Base-by-base conservation (phyloP, 2,888 invertebrate species). In the Spodoptera exigua region DNA sequence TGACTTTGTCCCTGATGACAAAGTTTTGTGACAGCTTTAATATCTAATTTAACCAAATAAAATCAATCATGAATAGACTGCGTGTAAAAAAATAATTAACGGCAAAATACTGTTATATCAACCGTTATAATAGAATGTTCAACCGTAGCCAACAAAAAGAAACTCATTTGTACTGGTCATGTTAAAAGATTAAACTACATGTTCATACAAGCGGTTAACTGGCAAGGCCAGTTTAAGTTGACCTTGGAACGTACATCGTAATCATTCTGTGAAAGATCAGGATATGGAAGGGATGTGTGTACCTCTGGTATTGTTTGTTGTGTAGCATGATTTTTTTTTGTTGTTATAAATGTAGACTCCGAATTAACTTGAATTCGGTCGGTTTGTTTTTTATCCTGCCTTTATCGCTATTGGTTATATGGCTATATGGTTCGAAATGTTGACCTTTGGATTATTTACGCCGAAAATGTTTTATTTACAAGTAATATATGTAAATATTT, bases 81-180 rank as follows among this genome's bases (percentile, higher is more conserved):
- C 18, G 21, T 46, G 14, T 35, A 52, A 58, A 58, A 54, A 41
- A 44, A 37, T 48, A 51, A 59, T 7, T 44, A 57, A 45, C 62
- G 53, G 51, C 43, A 58, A 18, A 27, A 60, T 53, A 70, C 56
- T 58, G 61, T 65, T 74, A 76, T 40, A 10, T 37, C 13, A 51
- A 75, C 72, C 73, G 75, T 74, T 78, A 76, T 82, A 85, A 85
- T 85, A 84, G 78, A 87, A 87, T 82, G 72, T 74, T 74, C 78
- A 83, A 84, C 82, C 80, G 77, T 78, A 80, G 74, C 70, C 67
- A 67, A 61, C 72, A 78, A 82, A 84, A 85, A 85, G 76, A 83
- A 84, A 81, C 81, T 85, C 81, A 82, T 86, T 85, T 83, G 73
- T 68, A 66, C 74, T 47, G 74, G 74, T 78, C 80, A 77, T 78